phyloP scores from a whole-genome alignment of 2,888 invertebrate species.

The Perdita meconis region DNA sequence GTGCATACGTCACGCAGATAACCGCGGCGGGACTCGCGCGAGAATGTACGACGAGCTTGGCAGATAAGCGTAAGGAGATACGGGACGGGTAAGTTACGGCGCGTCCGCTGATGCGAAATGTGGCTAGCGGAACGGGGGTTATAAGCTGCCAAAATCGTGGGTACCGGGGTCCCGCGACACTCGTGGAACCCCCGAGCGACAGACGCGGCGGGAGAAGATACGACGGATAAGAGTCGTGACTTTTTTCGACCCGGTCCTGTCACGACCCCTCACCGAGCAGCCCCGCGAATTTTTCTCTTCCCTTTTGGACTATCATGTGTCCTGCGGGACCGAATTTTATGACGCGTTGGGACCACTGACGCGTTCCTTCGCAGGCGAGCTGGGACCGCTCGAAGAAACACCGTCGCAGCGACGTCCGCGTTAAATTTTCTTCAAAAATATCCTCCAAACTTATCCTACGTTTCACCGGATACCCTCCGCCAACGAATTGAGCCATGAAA shows the following conservation, averaged over 20 bases:
- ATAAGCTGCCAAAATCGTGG: constrained; percentile 72
- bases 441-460: no score
- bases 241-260: constrained; percentile 45
- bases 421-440: no score
- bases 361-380: neutral
- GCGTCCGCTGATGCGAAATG: constrained; percentile 68
- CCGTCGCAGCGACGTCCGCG: no score
- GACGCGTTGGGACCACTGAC: constrained; percentile 13
- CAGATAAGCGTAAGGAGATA: constrained; percentile 76
- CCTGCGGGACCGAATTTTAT: constrained; percentile 20
- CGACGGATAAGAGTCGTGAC: constrained; percentile 53
- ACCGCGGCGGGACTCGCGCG: constrained; percentile 59
- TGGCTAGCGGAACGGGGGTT: constrained; percentile 60
- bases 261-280: constrained; percentile 1
- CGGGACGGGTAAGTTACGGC: constrained; percentile 71
- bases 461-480: neutral
- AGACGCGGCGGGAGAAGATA: constrained; percentile 37
- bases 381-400: no score
- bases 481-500: neutral
- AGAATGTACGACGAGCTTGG: constrained; percentile 72
- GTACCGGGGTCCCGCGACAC: constrained; percentile 1
- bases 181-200: constrained; percentile 14
- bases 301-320: constrained; percentile 1
- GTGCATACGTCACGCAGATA: constrained; percentile 75
- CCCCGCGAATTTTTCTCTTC: neutral